Percentiles rank a stretch among this genome's conserved stretches.
Conservation (phyloP, 2,113 vertebrate genomes). For the Egretta garzetta region DNA sequence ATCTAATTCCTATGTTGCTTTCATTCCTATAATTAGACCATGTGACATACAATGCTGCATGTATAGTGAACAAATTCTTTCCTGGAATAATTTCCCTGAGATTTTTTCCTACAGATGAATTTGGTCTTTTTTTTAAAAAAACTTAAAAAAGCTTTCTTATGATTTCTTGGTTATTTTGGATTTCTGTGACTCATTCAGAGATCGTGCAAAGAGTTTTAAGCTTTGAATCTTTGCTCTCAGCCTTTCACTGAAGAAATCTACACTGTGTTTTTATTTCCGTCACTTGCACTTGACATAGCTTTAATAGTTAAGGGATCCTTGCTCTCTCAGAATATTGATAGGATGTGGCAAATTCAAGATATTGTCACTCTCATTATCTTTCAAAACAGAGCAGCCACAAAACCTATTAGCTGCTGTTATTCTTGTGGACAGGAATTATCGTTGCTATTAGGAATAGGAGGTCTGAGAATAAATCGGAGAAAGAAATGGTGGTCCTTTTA, state of each 20-base stretch:
- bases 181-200: conserved; percentile 31
- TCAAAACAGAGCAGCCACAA: not conserved
- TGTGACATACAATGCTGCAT: conserved; percentile 60
- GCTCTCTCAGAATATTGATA: not conserved
- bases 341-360: not conserved
- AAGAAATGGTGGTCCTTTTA: conserved; percentile 18
- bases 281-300: not conserved
- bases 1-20: conserved; percentile 77
- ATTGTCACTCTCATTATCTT: not conserved
- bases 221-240: conserved; percentile 44
- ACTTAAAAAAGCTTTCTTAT: conserved; percentile 27
- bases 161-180: conserved; percentile 41
- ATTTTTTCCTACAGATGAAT: not conserved
- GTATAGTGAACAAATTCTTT: conserved; percentile 37
- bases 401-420: conserved; percentile 7
- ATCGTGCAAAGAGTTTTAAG: not conserved
- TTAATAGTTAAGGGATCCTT: not conserved
- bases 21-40: conserved; percentile 76
- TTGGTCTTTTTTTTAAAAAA: not conserved
- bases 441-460: not conserved
- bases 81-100: conserved; percentile 34
- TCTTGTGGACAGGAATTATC: not conserved
- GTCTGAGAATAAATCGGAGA: not conserved
- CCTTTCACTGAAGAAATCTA: conserved; percentile 1
- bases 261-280: conserved; percentile 8